Evolutionary conservation across 2,113 vertebrate genomes (phyloP), one percentile per base, ranked within the genome.

Genomic region (Nasalis larvatus): DNA sequence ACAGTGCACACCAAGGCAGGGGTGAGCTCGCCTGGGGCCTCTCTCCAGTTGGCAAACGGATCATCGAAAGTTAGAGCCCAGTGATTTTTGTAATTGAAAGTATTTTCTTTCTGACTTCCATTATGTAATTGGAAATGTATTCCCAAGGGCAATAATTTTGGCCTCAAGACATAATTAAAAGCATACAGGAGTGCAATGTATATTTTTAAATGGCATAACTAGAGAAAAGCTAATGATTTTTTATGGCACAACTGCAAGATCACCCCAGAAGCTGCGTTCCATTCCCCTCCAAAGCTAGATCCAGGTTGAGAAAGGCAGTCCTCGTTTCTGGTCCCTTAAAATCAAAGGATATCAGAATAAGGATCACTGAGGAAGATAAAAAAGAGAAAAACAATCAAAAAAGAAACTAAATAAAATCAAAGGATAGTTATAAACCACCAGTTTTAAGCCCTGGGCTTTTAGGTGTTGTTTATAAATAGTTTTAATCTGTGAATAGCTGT

Each of bases 121-220:
- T 97, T 93, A 94, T 69, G 49, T 86, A 94, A 96, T 90, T 96
- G 86, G 86, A 96, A 95, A 92, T 63, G 35, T 78, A 76, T 89
- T 93, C 95, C 91, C 93, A 47, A 27, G 80, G 73, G 87, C 54
- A 82, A 95, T 84, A 76, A 91, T 91, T 95, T 89, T 84, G 93
- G 93, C 86, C 97, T 96, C 87, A 88, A 96, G 94, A 96, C 86
- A 97, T 96, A 96, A 97, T 89, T 97, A 97, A 98, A 95, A 95
- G 92, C 80, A 93, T 88, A 73, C 74, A 78, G 92, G 52, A 95
- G 78, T 66, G 20, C 69, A 60, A 56, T 23, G 63, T 93, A 35
- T 93, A 94, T 96, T 95, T 92, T 92, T 90, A 86, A 97, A 94
- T 52, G 74, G 56, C 83, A 54, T 77, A 81, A 84, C 78, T 45